Percentiles rank a stretch among this genome's conserved stretches.
phyloP scores from a whole-genome alignment of 2,888 invertebrate genomes.

The Archips crataeganus region DNA sequence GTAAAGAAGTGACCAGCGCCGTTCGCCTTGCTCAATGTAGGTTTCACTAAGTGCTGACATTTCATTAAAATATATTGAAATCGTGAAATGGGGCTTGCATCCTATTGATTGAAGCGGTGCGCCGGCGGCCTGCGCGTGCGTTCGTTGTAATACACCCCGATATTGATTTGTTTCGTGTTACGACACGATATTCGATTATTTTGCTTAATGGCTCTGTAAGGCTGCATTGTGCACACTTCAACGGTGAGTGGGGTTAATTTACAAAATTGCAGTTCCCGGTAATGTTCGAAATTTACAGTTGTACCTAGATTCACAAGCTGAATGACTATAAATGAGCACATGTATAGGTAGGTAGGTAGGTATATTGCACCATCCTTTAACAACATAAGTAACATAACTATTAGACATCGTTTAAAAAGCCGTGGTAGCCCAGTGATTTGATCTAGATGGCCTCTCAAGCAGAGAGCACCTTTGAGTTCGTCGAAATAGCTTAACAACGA shows the following conservation, averaged over 20 bases:
- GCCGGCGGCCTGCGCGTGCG: constrained; percentile 65
- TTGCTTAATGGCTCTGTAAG: constrained; percentile 39
- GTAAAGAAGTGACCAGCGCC: constrained; percentile 42
- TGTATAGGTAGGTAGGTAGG: not conserved
- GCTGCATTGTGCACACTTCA: constrained; percentile 32
- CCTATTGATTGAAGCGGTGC: constrained; percentile 77
- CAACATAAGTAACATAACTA: too few relatives aligned
- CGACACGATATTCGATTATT: constrained; percentile 53
- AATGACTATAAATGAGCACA: not conserved
- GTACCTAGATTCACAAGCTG: not conserved
- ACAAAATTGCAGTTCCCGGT: constrained; percentile 27
- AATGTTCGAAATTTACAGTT: not conserved
- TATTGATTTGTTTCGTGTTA: constrained; percentile 77
- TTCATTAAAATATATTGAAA: constrained; percentile 84
- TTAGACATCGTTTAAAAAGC: too few relatives aligned
- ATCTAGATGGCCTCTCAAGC: too few relatives aligned
- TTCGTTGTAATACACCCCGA: constrained; percentile 60
- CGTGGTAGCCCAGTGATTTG: too few relatives aligned
- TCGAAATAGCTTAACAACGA: too few relatives aligned
- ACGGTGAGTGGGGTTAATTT: constrained; percentile 30
- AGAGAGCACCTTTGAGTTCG: too few relatives aligned
- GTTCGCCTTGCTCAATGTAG: constrained; percentile 69
- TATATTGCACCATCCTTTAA: not conserved
- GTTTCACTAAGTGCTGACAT: constrained; percentile 82
- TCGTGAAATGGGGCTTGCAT: constrained; percentile 82